Evolutionary conservation across 1,140 invertebrate genomes (phyloP).

Genomic region (Drosophila ironensis): DNA sequence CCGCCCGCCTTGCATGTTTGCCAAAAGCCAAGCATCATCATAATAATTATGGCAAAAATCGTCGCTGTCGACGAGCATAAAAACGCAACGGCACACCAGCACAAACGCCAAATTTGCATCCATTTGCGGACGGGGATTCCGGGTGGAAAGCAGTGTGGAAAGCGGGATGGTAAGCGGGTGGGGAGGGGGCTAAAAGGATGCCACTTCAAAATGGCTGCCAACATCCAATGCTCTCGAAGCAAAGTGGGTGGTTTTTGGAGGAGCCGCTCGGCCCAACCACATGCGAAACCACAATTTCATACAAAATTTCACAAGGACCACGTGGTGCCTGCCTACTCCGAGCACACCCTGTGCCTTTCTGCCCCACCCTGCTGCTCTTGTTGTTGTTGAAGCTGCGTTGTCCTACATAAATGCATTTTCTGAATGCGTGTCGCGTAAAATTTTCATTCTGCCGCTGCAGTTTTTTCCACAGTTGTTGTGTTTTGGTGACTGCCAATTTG

Average conservation of each 20-base stretch:
- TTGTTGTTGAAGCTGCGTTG: slow-evolving; percentile 9
- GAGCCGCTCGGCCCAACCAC: slow-evolving; percentile 8
- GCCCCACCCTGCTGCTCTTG: neutral
- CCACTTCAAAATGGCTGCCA: slow-evolving; percentile 60
- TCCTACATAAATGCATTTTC: slow-evolving; percentile 65
- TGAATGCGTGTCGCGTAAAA: slow-evolving; percentile 68
- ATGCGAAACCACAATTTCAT: slow-evolving; percentile 68
- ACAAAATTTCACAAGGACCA: slow-evolving; percentile 53
- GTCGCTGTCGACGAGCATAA: slow-evolving; percentile 52
- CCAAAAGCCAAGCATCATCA: slow-evolving; percentile 77
- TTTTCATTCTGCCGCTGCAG: slow-evolving; percentile 26
- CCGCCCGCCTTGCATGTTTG: slow-evolving; percentile 51
- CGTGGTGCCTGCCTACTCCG: neutral
- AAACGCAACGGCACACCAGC: neutral
- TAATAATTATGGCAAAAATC: slow-evolving; percentile 79
- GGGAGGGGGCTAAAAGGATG: slow-evolving; percentile 26
- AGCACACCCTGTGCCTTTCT: neutral
- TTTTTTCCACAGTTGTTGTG: slow-evolving; percentile 24
- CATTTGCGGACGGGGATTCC: slow-evolving; percentile 19
- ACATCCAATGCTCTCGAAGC: slow-evolving; percentile 33
- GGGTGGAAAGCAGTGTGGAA: neutral
- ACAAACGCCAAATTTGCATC: slow-evolving; percentile 3
- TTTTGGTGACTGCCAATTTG: slow-evolving; percentile 58
- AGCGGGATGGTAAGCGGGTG: neutral
- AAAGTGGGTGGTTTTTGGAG: slow-evolving; percentile 24